These are phyloP conservation scores for Microcebus griseorufus DNA, from an alignment of 2,113 vertebrate genomes.

Conservation along the genomic window DNA sequence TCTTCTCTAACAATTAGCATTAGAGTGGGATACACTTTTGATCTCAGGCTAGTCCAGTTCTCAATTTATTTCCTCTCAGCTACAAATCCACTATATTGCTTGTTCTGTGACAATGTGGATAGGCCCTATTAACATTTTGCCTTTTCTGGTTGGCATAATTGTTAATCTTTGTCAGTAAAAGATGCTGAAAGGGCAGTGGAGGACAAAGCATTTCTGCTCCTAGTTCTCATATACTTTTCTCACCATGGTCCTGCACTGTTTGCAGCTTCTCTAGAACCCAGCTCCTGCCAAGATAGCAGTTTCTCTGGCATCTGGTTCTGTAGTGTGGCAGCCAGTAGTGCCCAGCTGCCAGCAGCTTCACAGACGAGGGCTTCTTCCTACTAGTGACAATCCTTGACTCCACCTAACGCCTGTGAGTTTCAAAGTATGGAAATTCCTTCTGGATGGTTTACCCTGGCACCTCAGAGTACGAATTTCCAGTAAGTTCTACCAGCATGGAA, in stretches of 20 bases:
- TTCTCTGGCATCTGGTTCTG: neutral
- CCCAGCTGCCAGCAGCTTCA: neutral
- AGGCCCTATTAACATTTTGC: neutral
- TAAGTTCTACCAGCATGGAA: neutral
- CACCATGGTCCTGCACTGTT: neutral
- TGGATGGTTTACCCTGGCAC: neutral
- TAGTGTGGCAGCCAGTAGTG: fast-evolving
- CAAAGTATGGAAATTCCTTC: neutral
- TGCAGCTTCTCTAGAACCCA: neutral
- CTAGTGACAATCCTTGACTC: neutral
- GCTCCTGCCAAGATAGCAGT: neutral
- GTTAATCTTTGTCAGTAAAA: neutral
- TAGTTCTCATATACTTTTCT: neutral
- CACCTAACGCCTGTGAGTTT: neutral
- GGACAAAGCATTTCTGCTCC: neutral
- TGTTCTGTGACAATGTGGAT: neutral
- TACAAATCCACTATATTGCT: neutral
- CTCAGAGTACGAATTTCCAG: neutral
- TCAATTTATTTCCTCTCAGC: neutral
- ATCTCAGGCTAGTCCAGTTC: neutral
- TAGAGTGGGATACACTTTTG: neutral
- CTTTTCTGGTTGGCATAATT: neutral
- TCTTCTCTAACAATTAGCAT: neutral
- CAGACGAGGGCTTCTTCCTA: neutral
- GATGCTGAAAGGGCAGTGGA: too few species aligned